A percentile compares a stretch with the other conserved stretches of the same genome.
Evolutionary conservation across 2,113 vertebrate species (phyloP).

Genomic region (Zingel zingel): DNA sequence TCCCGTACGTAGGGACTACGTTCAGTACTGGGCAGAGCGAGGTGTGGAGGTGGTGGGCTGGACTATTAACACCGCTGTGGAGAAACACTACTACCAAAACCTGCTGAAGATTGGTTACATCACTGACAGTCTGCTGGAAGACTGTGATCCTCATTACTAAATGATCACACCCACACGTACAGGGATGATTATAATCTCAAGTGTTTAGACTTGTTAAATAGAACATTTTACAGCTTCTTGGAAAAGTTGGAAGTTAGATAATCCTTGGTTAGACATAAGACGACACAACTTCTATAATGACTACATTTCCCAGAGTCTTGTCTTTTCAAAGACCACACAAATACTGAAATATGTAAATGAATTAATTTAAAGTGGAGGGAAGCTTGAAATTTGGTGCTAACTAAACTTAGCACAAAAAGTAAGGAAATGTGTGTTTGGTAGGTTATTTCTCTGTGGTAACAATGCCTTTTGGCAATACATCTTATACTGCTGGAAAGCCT

Average conservation of each 20-base stretch:
- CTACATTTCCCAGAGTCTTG: background rate
- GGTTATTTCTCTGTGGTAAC: too few species aligned
- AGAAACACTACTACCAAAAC: constrained; percentile 89
- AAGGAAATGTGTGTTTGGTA: too few species aligned
- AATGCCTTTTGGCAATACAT: too few species aligned
- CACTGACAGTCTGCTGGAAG: constrained; percentile 93
- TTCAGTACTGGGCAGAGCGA: constrained; percentile 90
- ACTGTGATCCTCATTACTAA: constrained; percentile 89
- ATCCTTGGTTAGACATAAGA: background rate
- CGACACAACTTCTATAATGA: background rate
- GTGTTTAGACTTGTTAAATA: background rate
- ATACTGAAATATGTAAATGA: background rate
- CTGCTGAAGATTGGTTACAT: constrained; percentile 89
- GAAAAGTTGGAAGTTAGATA: background rate
- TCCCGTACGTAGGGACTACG: constrained; percentile 85
- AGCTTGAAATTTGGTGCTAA: constrained; percentile 32
- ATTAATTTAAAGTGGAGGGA: background rate
- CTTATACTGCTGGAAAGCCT: too few species aligned
- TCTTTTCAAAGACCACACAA: background rate
- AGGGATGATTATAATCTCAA: background rate
- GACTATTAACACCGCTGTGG: constrained; percentile 92
- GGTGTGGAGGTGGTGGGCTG: constrained; percentile 90
- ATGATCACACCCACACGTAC: background rate
- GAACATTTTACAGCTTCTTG: background rate
- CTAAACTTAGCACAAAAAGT: too few species aligned